Evolutionary conservation across 2,888 invertebrate species (phyloP).

Genomic region (Andrena bicolor): DNA sequence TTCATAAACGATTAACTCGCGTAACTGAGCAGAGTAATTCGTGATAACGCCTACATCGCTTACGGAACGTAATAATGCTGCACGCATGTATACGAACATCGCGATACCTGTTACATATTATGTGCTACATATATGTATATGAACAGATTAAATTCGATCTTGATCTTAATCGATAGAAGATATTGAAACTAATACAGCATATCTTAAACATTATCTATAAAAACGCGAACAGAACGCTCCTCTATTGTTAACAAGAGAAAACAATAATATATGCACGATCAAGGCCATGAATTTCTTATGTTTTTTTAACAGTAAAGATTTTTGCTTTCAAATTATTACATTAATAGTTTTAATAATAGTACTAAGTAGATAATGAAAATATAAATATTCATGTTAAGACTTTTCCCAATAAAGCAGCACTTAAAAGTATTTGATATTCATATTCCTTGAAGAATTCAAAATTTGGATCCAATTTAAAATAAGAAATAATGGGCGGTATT

Average conservation of each 20-base stretch:
- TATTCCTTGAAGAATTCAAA: neutral
- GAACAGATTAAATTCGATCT: conserved; percentile 28
- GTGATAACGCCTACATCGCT: conserved; percentile 39
- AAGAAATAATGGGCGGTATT: too few relatives aligned
- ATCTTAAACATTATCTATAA: neutral
- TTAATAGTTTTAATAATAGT: neutral
- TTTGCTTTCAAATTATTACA: neutral
- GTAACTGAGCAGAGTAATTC: conserved; percentile 11
- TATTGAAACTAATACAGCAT: neutral
- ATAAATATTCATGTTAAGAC: neutral
- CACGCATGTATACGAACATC: neutral
- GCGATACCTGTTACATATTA: neutral
- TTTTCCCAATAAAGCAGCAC: neutral
- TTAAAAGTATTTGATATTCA: neutral
- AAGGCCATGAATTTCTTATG: neutral
- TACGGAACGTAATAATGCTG: neutral
- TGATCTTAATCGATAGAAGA: conserved; percentile 6
- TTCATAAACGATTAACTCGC: neutral
- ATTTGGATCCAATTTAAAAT: neutral
- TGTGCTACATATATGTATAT: neutral
- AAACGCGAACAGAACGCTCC: neutral
- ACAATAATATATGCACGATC: neutral
- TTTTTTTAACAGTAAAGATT: conserved; percentile 1
- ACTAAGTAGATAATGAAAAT: neutral
- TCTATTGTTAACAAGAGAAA: neutral